These are phyloP conservation scores for Cryptoblepharus egeriae DNA, from an alignment of 2,797 vertebrate species.

Conservation along the genomic window DNA sequence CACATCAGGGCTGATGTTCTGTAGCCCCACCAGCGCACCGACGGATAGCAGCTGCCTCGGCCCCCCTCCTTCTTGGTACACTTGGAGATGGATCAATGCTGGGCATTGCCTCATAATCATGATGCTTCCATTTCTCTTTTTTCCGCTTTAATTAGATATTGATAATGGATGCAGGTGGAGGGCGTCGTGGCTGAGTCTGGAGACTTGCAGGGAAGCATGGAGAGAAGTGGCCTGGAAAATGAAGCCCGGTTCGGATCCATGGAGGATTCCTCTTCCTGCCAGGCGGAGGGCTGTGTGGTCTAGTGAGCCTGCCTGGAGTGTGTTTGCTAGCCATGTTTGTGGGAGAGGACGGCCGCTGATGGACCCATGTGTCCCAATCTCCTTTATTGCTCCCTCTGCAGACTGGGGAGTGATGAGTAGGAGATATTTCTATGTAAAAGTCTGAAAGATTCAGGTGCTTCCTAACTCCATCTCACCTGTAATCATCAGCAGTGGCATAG, in stretches of 20 bases:
- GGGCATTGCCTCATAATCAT: slow-evolving; percentile 30
- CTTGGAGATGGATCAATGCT: background rate
- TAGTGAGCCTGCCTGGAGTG: no score
- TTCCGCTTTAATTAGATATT: slow-evolving; percentile 49
- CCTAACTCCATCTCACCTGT: no score
- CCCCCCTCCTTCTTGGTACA: background rate
- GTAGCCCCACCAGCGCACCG: no score
- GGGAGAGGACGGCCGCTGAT: background rate
- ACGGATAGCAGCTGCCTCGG: no score
- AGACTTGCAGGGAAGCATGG: background rate
- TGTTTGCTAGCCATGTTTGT: background rate
- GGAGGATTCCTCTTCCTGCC: background rate
- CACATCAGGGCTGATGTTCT: no score
- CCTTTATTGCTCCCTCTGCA: no score
- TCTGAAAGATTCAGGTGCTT: no score
- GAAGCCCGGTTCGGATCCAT: background rate
- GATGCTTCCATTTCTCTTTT: slow-evolving; percentile 18
- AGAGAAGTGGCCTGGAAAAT: background rate
- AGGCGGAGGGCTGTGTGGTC: background rate
- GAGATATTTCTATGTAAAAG: no score
- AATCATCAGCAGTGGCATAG: no score
- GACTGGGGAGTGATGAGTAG: no score
- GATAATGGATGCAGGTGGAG: slow-evolving; percentile 17
- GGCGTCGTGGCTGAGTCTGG: background rate
- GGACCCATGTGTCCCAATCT: background rate